Evolutionary conservation across 2,888 invertebrate genomes (phyloP).

Genomic region (Torymus tubicola): DNA sequence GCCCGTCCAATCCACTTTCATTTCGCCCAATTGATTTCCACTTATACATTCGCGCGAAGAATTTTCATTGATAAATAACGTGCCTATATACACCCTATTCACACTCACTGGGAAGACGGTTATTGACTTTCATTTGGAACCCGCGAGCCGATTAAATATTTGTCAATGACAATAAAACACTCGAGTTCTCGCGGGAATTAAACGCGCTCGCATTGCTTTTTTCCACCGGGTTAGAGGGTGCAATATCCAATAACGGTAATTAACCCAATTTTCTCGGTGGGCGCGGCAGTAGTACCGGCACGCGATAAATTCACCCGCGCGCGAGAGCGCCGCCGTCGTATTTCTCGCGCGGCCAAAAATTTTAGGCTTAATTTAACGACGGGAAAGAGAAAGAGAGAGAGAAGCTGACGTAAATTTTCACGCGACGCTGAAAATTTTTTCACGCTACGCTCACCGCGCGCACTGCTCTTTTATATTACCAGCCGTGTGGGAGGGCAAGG

Average conservation of each 20-base stretch:
- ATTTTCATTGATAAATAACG: no score
- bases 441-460: not conserved
- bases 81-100: no score
- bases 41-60: no score
- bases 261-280: constrained; percentile 16
- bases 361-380: constrained; percentile 26
- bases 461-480: not conserved
- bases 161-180: constrained; percentile 1
- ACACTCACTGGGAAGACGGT: no score
- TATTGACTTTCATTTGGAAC: no score
- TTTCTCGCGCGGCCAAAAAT: constrained; percentile 7
- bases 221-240: not conserved
- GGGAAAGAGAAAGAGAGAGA: no score
- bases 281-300: not conserved
- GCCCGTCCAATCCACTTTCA: no score
- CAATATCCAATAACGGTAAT: constrained; percentile 39
- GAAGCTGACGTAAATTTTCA: constrained; percentile 11
- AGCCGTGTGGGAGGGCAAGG: no score
- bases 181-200: not conserved
- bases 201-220: not conserved
- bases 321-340: not conserved
- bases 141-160: constrained; percentile 9
- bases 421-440: constrained; percentile 17
- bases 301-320: constrained; percentile 7
- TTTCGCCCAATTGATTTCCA: no score